Evolutionary conservation across 2,797 vertebrate species (phyloP).

Genomic region (Ptychobarbus kaznakovi): DNA sequence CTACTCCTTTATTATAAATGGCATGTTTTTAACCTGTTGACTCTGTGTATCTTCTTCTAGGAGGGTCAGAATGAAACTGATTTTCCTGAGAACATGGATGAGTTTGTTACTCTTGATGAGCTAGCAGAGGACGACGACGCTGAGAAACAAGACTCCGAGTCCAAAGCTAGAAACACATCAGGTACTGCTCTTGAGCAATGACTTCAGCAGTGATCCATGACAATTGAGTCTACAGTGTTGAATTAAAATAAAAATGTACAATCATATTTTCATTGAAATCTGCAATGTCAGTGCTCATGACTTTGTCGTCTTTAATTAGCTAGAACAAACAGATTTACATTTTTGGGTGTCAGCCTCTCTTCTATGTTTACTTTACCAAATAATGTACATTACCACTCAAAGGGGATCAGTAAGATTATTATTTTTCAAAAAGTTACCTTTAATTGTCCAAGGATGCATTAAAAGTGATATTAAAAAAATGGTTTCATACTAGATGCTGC

Average conservation of each 20-base stretch:
- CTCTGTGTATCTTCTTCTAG: slow-evolving; percentile 51
- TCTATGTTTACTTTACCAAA: background rate
- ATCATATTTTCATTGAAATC: background rate
- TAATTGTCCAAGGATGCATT: background rate
- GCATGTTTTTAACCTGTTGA: background rate
- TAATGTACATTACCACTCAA: background rate
- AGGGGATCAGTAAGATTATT: background rate
- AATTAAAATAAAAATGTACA: background rate
- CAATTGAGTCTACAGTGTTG: background rate
- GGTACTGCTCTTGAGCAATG: slow-evolving; percentile 44
- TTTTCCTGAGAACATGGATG: slow-evolving; percentile 91
- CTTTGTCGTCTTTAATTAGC: background rate
- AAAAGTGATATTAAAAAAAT: background rate
- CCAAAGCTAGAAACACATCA: slow-evolving; percentile 59
- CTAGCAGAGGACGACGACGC: slow-evolving; percentile 88
- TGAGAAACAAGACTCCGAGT: slow-evolving; percentile 66
- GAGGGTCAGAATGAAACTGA: slow-evolving; percentile 71
- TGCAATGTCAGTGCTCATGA: background rate
- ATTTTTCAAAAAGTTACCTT: background rate
- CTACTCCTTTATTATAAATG: background rate
- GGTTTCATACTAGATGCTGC: background rate
- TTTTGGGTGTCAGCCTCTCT: no score
- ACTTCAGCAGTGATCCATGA: background rate
- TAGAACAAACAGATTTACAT: background rate
- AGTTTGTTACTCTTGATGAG: slow-evolving; percentile 94